A percentile compares a stretch with the other conserved stretches of the same genome.
These are phyloP conservation scores for Astyanax mexicanus DNA, from an alignment of 2,797 vertebrate genomes.

Conservation along the genomic window DNA sequence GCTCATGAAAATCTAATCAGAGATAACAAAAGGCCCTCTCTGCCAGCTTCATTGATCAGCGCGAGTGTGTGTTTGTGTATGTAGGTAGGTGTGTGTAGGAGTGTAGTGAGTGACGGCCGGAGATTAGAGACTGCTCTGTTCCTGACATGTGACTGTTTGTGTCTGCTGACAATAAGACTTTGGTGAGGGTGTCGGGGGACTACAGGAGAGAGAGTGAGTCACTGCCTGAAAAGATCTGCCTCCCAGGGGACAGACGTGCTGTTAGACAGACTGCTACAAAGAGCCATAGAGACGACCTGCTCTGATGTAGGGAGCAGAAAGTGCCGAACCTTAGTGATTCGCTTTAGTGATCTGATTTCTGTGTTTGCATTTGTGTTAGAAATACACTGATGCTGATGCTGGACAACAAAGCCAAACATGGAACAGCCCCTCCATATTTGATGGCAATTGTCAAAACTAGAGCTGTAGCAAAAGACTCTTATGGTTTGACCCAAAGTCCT, in stretches of 20 bases:
- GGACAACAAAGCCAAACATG: too few species aligned
- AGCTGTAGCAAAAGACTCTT: too few species aligned
- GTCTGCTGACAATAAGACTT: conserved; percentile 43
- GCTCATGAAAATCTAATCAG: conserved; percentile 58
- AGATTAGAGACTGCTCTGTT: conserved; percentile 46
- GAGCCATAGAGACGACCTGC: neutral
- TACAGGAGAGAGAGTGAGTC: neutral
- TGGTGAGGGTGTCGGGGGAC: conserved; percentile 23
- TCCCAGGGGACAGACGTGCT: neutral
- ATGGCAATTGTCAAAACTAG: too few species aligned
- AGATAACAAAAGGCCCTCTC: conserved; percentile 53
- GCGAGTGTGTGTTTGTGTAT: conserved; percentile 15
- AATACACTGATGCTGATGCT: too few species aligned
- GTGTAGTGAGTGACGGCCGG: conserved; percentile 37
- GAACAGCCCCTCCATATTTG: too few species aligned
- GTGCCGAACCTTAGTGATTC: neutral
- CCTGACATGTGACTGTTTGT: conserved; percentile 31
- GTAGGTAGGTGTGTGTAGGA: conserved; percentile 25
- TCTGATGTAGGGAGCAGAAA: neutral
- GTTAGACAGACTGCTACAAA: neutral
- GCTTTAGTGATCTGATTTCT: too few species aligned
- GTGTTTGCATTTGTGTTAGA: too few species aligned
- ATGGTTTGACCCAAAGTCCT: too few species aligned
- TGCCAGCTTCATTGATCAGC: conserved; percentile 38
- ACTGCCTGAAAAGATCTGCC: neutral